Percentiles rank a stretch among this genome's conserved stretches.
Conservation (phyloP, 1,140 invertebrate genomes). For the Akabosia matsudoensis region DNA sequence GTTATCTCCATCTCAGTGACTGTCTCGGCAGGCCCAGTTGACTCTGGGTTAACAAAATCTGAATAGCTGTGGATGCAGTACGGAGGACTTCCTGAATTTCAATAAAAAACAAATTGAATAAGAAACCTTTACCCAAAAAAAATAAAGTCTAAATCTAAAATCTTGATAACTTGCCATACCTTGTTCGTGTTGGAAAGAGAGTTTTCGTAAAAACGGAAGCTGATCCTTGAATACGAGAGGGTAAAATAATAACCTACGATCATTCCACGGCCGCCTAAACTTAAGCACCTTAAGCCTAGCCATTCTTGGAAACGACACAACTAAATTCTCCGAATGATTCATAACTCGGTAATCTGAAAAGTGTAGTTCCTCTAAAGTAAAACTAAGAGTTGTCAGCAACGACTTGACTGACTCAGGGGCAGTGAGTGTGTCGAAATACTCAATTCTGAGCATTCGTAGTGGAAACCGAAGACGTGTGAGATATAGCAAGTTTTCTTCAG, state of each 20-base stretch:
- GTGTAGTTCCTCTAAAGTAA: conserved; percentile 13
- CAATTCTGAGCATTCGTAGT: neutral
- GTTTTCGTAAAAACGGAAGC: neutral
- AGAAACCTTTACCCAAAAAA: neutral
- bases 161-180: neutral
- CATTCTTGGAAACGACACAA: neutral
- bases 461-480: conserved; percentile 5
- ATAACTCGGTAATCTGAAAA: conserved; percentile 13
- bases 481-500: conserved; percentile 7
- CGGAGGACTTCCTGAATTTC: neutral
- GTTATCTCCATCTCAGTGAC: conserved; percentile 7
- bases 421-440: conserved; percentile 16
- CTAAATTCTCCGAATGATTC: conserved; percentile 12
- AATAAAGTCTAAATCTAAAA: too few species aligned
- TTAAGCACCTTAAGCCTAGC: neutral
- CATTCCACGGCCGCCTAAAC: conserved; percentile 3
- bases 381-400: neutral
- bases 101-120: too few species aligned
- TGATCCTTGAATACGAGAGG: neutral
- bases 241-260: neutral
- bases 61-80: neutral
- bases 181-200: conserved; percentile 21
- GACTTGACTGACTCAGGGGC: conserved; percentile 13
- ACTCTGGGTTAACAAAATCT: conserved; percentile 12
- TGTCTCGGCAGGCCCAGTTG: neutral